Percentiles rank a stretch among this genome's conserved stretches.
Evolutionary conservation across 2,888 invertebrate species (phyloP).

Genomic region (Rapana venosa): DNA sequence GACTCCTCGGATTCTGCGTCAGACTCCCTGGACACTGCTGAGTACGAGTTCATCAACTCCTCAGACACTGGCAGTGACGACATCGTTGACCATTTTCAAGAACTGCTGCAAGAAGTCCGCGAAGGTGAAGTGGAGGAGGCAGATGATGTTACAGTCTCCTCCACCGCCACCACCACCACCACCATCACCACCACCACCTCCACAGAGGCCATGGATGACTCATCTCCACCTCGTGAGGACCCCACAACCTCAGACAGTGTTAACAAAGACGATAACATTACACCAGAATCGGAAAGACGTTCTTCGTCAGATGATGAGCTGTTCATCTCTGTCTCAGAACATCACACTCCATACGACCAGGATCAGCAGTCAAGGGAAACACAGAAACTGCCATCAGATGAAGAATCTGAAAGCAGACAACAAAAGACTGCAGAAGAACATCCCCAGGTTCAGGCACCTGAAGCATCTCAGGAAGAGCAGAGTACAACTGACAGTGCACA

Average conservation of each 20-base stretch:
- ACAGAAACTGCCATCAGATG: not conserved
- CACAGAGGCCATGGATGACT: constrained; percentile 9
- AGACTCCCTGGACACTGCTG: constrained; percentile 21
- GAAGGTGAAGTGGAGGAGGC: constrained; percentile 13
- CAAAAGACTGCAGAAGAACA: too few relatives aligned
- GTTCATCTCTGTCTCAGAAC: not conserved
- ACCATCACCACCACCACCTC: not conserved
- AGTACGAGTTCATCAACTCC: constrained; percentile 34
- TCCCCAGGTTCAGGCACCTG: too few relatives aligned
- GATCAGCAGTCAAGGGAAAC: not conserved
- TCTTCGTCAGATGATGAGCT: not conserved
- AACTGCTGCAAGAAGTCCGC: not conserved
- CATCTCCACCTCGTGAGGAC: not conserved
- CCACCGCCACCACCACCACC: not conserved
- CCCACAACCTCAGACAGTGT: too few relatives aligned
- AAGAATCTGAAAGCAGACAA: not conserved
- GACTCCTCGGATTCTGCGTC: not conserved
- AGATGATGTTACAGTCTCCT: not conserved
- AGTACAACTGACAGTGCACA: not conserved
- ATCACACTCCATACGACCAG: not conserved
- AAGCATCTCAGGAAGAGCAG: too few relatives aligned
- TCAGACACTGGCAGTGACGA: constrained; percentile 30
- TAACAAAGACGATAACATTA: not conserved
- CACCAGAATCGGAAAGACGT: not conserved
- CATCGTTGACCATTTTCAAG: constrained; percentile 17